Base-by-base conservation (phyloP, 1,140 invertebrate species). In the Sesamia nonagrioides region DNA sequence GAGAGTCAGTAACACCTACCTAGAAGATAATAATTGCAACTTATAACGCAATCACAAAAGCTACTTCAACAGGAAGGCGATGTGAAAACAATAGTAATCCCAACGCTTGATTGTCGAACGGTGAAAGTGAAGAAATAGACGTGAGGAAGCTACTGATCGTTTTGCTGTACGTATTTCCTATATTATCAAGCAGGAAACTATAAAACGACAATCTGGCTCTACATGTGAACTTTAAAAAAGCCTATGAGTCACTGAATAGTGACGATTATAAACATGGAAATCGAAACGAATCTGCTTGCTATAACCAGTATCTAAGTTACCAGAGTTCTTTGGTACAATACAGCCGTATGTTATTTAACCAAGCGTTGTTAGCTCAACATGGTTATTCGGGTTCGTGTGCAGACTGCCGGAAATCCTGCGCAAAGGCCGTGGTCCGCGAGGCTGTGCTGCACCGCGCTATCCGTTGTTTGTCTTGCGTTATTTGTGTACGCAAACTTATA, bases 321-420 rank as follows among this genome's bases (percentile, higher is more conserved):
- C n/a, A 42, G 61, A 18, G 17, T 17, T 18, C 6, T 61, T 13
- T 35, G 37, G 37, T 66, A 42, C 17, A 33, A 66, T 66, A 42
- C 37, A 33, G 42, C 27, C 27, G 27, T 27, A 27, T 1, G 61
- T 42, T 42, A 66, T 61, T 66, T 77, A 77, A 54, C 74, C 35
- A 77, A 68, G 60, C 45, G 61, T 77, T 77, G 60, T 77, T 66
- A 68, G 48, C 48, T 56, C 27, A 77, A 66, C 48, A 54, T 72
- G 69, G 63, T 76, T 54, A 77, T 77, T 82, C 68, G 79, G 60
- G 82, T 76, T 88, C 85, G 85, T 83, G 83, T 82, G 81, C 83
- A 85, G 40, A 74, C 75, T 85, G 88, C 89, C 90, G 93, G 93
- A 93, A 91, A 93, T 93, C 91, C 91, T 93, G 91, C 84, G 83